Evolutionary conservation across 2,888 invertebrate species (phyloP), one percentile per base, ranked within the genome.

Genomic region (Hanleya hanleyi): DNA sequence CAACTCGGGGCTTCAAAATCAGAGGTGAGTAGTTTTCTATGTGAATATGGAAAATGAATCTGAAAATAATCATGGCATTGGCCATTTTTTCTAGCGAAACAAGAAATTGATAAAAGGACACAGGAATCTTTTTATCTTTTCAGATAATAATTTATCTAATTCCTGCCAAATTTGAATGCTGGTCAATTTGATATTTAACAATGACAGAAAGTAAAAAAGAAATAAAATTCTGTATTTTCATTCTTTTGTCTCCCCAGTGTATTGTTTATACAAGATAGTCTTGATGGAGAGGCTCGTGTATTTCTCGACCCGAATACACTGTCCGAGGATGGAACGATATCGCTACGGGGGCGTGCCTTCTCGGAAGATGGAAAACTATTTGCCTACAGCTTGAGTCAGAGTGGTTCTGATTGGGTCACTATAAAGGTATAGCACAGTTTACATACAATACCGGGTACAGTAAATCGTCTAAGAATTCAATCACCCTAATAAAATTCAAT

Each of bases 1-100:
- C 92, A 99, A 99, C 89, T 94, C 96, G 41, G 99, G 99, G 0
- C 92, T 99, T 71, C 99, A 99, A 92, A 98, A 99, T 91, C 99
- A 99, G 91, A 95, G 95, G 96, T 96, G 86, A 76, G 80, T 26
- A n/a, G n/a, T n/a, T n/a, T n/a, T n/a, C n/a, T n/a, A n/a, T n/a
- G n/a, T n/a, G 41, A 41, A 41, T 18, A 41, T 41, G 18, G 9
- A 41, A 41, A 12, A 18, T 41, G 41, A 12, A 12, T 9, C 41
- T 12, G 9, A 41, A 41, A 41, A 41, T 18, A 41, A 41, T 41
- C 41, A 41, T 12, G 41, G n/a, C n/a, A n/a, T n/a, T n/a, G n/a
- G n/a, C n/a, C n/a, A n/a, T n/a, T n/a, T n/a, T n/a, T n/a, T n/a
- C n/a, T n/a, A n/a, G n/a, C n/a, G n/a, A n/a, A n/a, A n/a, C n/a